These are phyloP conservation scores for Didymodactylos carnosus DNA, from an alignment of 2,888 invertebrate species.

Conservation along the genomic window DNA sequence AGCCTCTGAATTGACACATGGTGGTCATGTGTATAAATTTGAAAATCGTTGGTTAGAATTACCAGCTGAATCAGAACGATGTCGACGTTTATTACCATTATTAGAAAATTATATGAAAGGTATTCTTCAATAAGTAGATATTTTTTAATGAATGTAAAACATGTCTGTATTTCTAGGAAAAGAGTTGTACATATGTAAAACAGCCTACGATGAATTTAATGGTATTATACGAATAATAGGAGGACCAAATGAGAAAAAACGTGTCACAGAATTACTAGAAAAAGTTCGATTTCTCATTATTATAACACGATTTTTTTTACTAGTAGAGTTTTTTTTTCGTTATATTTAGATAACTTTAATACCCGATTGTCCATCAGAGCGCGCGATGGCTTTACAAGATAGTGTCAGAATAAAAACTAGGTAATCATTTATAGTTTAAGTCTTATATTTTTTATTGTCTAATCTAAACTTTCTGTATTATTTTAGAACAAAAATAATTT, in stretches of 20 bases:
- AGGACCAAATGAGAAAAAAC: slow-evolving; percentile 52
- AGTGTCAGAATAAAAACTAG: neutral
- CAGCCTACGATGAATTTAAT: slow-evolving; percentile 58
- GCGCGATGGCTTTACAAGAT: neutral
- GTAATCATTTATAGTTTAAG: too few species aligned
- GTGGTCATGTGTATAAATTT: slow-evolving; percentile 40
- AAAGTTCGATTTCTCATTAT: too few species aligned
- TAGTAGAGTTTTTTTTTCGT: too few species aligned
- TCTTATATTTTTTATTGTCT: too few species aligned
- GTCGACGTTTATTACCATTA: slow-evolving; percentile 62
- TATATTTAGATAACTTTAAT: slow-evolving; percentile 39
- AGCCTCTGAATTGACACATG: slow-evolving; percentile 72
- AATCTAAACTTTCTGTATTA: too few species aligned
- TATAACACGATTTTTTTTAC: too few species aligned
- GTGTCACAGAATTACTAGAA: slow-evolving; percentile 51
- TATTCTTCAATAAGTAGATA: slow-evolving; percentile 21
- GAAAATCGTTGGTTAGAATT: slow-evolving; percentile 17
- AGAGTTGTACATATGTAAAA: slow-evolving; percentile 32
- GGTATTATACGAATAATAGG: slow-evolving; percentile 62
- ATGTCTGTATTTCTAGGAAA: too few species aligned
- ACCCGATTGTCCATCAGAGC: slow-evolving; percentile 46
- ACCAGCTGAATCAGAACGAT: slow-evolving; percentile 49
- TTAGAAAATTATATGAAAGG: slow-evolving; percentile 56
- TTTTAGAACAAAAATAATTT: slow-evolving; percentile 42
- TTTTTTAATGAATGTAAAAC: neutral